Evolutionary conservation across 2,113 vertebrate species (phyloP), one percentile per base, ranked within the genome.

Genomic region (Dinomys branickii): DNA sequence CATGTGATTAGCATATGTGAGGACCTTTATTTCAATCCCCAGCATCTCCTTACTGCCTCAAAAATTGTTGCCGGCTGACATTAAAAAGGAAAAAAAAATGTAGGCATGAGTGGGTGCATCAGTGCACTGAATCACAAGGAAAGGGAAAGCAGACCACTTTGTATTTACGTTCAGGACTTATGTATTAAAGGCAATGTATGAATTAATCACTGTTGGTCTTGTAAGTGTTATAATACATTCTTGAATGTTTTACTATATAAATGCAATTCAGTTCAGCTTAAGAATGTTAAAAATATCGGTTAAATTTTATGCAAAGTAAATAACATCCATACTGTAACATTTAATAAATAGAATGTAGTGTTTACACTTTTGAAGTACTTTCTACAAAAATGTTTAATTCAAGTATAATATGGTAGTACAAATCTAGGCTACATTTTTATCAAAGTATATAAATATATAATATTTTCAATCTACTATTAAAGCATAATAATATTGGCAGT

Each of bases 381-480:
- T 95, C 22, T 5, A 30, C 0, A 59, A 92, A 91, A 90, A 94
- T 59, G 28, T 69, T 0, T 12, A 95, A 67, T 94, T 95, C 77
- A 73, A 61, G 35, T 54, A 80, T 88, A 94, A 95, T 90, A 50
- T 96, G 94, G 63, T 95, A 69, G 30, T 38, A 14, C 11, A 94
- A 91, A 65, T 90, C 91, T 90, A 9, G 47, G 47, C 61, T 69
- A n/a, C 50, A 84, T 85, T 73, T 93, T 90, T 75, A 85, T 17
- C 33, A 65, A 4, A 47, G 16, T 54, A 56, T 82, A 54, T 61
- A 67, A 84, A 33, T 56, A 80, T 52, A 73, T 59, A 47, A 7
- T 71, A 24, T 54, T 85, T 94, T 90, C 1, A 75, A 17, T 69
- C 26, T 50, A 5, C 19, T 59, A 90, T 86, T 73, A 54, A n/a